These are phyloP conservation scores for Lampris megalopsis DNA, from an alignment of 2,113 vertebrate genomes.

Conservation along the genomic window DNA sequence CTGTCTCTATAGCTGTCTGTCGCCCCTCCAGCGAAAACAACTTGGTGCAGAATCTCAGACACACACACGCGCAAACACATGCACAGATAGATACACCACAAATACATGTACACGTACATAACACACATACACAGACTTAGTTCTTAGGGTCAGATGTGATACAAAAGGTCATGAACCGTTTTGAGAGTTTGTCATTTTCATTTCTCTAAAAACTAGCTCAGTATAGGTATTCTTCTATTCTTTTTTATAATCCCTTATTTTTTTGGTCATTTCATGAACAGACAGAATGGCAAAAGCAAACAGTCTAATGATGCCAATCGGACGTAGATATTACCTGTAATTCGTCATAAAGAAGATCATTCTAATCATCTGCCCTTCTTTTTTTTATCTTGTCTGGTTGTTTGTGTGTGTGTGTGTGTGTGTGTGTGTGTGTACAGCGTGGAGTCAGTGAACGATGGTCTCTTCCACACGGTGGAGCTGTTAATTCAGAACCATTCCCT, in stretches of 20 bases:
- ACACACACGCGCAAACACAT: conserved; percentile 45
- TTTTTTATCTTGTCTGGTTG: not conserved
- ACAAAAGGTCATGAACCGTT: conserved; percentile 51
- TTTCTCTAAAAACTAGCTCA: not conserved
- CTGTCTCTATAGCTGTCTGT: conserved; percentile 87
- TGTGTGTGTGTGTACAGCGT: conserved; percentile 80
- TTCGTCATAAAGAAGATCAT: conserved; percentile 46
- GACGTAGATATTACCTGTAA: conserved; percentile 41
- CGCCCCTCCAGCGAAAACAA: conserved; percentile 79
- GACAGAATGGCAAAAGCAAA: conserved; percentile 50
- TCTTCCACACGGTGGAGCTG: conserved; percentile 94
- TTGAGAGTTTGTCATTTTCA: no score
- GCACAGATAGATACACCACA: conserved; percentile 2
- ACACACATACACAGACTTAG: conserved; percentile 32
- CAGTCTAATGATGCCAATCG: conserved; percentile 11
- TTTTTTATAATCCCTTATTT: conserved; percentile 29
- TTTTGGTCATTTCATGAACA: conserved; percentile 58
- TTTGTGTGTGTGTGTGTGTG: conserved; percentile 1
- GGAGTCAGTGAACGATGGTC: conserved; percentile 95
- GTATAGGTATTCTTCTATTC: conserved; percentile 38
- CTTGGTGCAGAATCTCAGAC: conserved; percentile 66
- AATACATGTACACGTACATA: not conserved
- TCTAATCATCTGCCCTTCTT: conserved; percentile 38
- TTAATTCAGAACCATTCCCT: conserved; percentile 94
- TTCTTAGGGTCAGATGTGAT: conserved; percentile 60